Evolutionary conservation across 23 tunicate species (phyloP), one percentile per base, ranked within the genome.

Genomic region (Phallusia fumigata): DNA sequence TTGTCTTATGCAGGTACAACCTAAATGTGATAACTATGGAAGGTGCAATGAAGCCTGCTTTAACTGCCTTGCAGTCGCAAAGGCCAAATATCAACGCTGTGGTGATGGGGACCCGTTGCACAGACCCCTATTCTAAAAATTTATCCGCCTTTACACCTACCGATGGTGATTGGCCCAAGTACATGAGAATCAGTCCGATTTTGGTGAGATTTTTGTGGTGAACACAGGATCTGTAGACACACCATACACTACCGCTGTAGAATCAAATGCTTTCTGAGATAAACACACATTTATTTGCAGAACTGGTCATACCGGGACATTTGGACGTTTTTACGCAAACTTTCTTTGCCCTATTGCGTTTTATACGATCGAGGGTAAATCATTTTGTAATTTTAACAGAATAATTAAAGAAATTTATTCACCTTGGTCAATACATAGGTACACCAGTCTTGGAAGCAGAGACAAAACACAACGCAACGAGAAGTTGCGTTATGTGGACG

Each of bases 301-400:
- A 64, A 91, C 40, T 95, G 99, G 99, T 74, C 91, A 0, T 95
- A 95, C 80, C 92, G 87, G 31, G 99, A 95, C 65, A 74, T 95
- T 53, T 95, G 99, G 99, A 76, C 36, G 15, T 95, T 90, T 52
- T 30, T 95, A 47, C 69, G 99, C 24, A 64, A 79, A 13, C 65
- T 95, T 44, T 33, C 80, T 18, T 84, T 95, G 69, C 99, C 99
- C 31, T 95, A 95, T 52, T 95, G 99, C 69, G 86, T 90, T 18
- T 84, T 95, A 21, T 95, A 95, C 76, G 99, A 95, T 81, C 53
- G 87, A 50, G 98, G 98, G 92, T 93, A 76, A 82, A 87, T 65
- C 24, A 33, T 24, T 11, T 21, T 58, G 58, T 13, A 13, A 51
- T 58, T 58, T 58, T 8, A 13, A 58, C 3, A 13, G 3, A 22